A percentile compares a stretch with the other conserved stretches of the same genome.
Evolutionary conservation across 2,797 vertebrate genomes (phyloP).

Genomic region (Antrozous pallidus): DNA sequence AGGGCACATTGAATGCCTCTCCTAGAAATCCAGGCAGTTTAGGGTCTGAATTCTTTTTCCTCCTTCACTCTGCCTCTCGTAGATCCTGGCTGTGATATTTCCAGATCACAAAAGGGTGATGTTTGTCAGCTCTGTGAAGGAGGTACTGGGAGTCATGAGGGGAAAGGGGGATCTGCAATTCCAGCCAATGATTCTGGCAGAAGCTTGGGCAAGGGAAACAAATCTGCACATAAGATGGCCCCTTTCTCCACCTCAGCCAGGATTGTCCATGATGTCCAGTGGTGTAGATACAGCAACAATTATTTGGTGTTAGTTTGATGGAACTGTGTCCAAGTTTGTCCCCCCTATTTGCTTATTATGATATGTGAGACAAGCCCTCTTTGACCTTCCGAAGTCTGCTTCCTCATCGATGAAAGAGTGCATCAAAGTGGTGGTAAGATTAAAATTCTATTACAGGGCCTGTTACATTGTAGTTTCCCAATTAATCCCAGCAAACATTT

Average conservation of each 20-base stretch:
- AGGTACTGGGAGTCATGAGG: background rate
- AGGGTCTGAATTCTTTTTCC: background rate
- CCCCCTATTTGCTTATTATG: background rate
- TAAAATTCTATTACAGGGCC: background rate
- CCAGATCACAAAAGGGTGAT: background rate
- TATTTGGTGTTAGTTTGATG: background rate
- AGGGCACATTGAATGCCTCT: background rate
- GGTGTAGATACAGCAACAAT: fast-evolving
- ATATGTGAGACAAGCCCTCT: background rate
- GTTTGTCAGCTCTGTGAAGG: background rate
- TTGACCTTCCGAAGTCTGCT: background rate
- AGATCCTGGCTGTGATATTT: background rate
- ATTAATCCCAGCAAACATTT: background rate
- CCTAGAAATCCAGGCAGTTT: background rate
- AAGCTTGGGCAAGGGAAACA: fast-evolving
- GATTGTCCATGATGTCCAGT: fast-evolving
- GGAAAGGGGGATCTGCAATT: background rate
- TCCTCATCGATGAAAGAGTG: background rate
- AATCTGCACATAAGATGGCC: fast-evolving
- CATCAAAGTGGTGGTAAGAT: no score
- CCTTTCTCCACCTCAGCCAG: background rate
- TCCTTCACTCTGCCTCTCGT: background rate
- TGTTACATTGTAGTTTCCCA: background rate
- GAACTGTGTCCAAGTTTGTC: no score
- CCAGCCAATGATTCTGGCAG: background rate